phyloP scores from a whole-genome alignment of 2,888 invertebrate genomes.

The Scelioninae gen. 1 region DNA sequence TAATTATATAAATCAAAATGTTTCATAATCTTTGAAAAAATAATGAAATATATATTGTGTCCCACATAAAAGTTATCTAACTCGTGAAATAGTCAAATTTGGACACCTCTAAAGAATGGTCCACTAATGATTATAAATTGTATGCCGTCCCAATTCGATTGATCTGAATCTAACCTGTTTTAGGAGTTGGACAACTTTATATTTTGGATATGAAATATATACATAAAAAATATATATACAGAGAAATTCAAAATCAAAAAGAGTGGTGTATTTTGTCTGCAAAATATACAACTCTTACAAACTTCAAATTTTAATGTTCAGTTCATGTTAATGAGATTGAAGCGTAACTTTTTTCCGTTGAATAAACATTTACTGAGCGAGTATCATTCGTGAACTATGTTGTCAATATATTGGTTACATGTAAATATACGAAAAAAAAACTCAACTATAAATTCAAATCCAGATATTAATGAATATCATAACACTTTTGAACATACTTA shows the following conservation, averaged over 20 bases:
- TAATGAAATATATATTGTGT: no score
- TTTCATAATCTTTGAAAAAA: no score
- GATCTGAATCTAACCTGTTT: no score
- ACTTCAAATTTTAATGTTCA: slow-evolving; percentile 58
- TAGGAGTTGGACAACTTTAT: no score
- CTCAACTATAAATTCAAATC: slow-evolving; percentile 46
- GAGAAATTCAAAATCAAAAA: slow-evolving; percentile 23
- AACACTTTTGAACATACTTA: not conserved
- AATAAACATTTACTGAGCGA: slow-evolving; percentile 59
- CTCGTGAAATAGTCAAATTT: no score
- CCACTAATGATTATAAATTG: no score
- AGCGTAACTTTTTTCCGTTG: slow-evolving; percentile 56
- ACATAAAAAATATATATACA: slow-evolving; percentile 30
- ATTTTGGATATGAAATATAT: not conserved
- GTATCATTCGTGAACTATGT: slow-evolving; percentile 45
- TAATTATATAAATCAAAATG: no score
- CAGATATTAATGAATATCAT: slow-evolving; percentile 47
- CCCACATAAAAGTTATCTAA: no score
- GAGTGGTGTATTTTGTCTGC: slow-evolving; percentile 46
- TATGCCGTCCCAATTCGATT: no score
- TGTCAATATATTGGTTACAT: slow-evolving; percentile 52
- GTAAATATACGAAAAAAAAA: slow-evolving; percentile 59
- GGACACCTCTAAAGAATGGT: no score
- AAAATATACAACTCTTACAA: slow-evolving; percentile 46
- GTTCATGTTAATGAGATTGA: slow-evolving; percentile 62